phyloP scores from a whole-genome alignment of 2,888 invertebrate genomes.

The Sabellastarte sp. region DNA sequence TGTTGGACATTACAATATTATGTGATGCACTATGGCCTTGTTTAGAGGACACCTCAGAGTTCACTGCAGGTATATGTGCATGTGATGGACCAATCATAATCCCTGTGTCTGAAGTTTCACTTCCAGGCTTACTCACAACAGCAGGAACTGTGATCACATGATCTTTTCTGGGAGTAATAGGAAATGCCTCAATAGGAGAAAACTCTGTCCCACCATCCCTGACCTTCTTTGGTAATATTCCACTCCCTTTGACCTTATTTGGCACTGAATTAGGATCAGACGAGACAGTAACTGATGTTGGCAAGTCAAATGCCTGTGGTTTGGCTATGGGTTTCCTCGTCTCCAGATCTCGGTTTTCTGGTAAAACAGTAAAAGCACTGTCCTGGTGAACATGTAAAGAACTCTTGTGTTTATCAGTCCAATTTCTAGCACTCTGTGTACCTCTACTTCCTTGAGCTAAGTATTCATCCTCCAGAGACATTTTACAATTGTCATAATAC shows the following conservation, averaged over 20 bases:
- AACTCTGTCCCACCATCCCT: slow-evolving; percentile 8
- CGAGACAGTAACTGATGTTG: not conserved
- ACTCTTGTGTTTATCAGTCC: not conserved
- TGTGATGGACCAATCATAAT: too few relatives aligned
- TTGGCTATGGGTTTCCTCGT: too few relatives aligned
- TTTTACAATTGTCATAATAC: too few relatives aligned
- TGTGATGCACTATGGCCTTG: too few relatives aligned
- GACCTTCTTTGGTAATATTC: too few relatives aligned
- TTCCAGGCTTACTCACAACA: not conserved
- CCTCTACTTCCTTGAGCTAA: too few relatives aligned
- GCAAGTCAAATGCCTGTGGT: not conserved
- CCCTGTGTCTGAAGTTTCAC: too few relatives aligned
- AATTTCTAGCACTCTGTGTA: not conserved
- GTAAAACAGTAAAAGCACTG: not conserved
- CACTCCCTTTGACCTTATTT: not conserved
- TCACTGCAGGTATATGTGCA: too few relatives aligned
- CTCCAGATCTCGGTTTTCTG: too few relatives aligned
- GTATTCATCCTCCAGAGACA: not conserved
- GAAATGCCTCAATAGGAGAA: slow-evolving; percentile 12
- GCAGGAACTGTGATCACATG: slow-evolving; percentile 1
- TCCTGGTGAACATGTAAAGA: not conserved
- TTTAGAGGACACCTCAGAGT: too few relatives aligned
- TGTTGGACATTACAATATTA: too few relatives aligned
- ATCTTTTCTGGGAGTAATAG: slow-evolving; percentile 3
- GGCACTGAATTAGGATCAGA: not conserved